Evolutionary conservation across 2,888 invertebrate species (phyloP), one percentile per base, ranked within the genome.

Genomic region (Allacma fusca): DNA sequence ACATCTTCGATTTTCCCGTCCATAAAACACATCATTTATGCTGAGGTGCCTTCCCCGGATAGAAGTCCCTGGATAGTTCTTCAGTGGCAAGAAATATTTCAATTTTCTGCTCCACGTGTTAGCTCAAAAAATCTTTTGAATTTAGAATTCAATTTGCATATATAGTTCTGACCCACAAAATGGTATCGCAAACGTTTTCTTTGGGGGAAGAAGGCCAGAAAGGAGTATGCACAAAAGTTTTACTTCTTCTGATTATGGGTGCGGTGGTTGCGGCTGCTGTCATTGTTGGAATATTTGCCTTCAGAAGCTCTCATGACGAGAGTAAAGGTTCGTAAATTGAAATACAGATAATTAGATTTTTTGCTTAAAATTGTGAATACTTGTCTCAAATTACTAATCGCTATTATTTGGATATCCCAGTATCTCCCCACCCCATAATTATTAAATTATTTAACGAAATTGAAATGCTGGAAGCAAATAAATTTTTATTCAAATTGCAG

Each of bases 131-230:
- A n/a, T n/a, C n/a, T n/a, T n/a, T n/a, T n/a, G n/a, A n/a, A n/a
- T n/a, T n/a, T n/a, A n/a, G n/a, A n/a, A n/a, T n/a, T n/a, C n/a
- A n/a, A n/a, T n/a, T n/a, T n/a, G n/a, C n/a, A 34, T 34, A 4
- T 7, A 7, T 34, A 34, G 9, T 34, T 34, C 34, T 7, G 5
- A 34, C 34, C 4, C 5, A 34, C 34, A 50, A 50, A 50, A 83
- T 83, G 83, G 80, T 79, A 16, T 81, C 82, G 21, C 79, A 80
- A 70, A 80, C 81, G 0, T 83, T 82, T 79, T 77, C 44, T 0
- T 57, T 83, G 21, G 80, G 81, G 0, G 81, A 82, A 9, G 80
- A 80, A 1, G 76, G 76, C n/a, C 70, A 75, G 19, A 79, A 78
- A 26, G 77, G 80, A 5, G 19, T 19, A 13, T 67, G 65, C 24